Evolutionary conservation across 1,140 invertebrate species (phyloP).

Genomic region (Macrocentrus cingulum): DNA sequence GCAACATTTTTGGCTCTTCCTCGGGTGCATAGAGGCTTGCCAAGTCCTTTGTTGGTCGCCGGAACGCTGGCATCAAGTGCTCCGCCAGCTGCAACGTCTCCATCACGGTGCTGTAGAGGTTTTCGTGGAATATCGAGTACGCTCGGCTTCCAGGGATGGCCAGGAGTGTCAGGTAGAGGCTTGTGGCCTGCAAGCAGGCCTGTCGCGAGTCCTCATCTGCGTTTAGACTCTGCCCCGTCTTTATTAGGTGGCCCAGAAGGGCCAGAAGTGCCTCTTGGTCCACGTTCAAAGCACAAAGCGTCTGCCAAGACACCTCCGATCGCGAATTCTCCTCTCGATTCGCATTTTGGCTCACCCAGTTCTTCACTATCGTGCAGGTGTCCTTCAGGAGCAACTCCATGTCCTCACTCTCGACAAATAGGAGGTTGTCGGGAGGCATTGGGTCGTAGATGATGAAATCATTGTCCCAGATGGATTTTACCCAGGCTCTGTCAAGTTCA

Average conservation of each 20-base stretch:
- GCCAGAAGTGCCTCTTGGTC: conserved; percentile 58
- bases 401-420: conserved; percentile 50
- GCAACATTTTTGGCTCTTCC: conserved; percentile 29
- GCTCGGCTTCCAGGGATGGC: conserved; percentile 62
- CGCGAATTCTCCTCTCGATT: conserved; percentile 27
- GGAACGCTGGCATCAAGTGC: conserved; percentile 33
- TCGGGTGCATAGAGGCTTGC: conserved; percentile 42
- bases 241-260: conserved; percentile 59
- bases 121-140: conserved; percentile 63
- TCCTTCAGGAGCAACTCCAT: conserved; percentile 45
- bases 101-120: conserved; percentile 59
- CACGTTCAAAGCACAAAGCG: conserved; percentile 55
- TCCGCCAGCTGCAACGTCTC: conserved; percentile 56
- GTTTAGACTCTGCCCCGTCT: conserved; percentile 50
- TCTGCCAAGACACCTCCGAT: conserved; percentile 59
- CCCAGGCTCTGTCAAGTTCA: conserved; percentile 54
- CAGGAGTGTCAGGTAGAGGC: conserved; percentile 58
- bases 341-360: conserved; percentile 41
- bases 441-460: conserved; percentile 58
- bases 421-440: conserved; percentile 53
- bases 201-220: conserved; percentile 46
- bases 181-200: conserved; percentile 52
- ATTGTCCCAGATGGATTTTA: conserved; percentile 55
- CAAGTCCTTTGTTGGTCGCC: conserved; percentile 35
- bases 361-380: conserved; percentile 35